Evolutionary conservation across 2,113 vertebrate genomes (phyloP).

Genomic region (Chrysochloris asiatica): DNA sequence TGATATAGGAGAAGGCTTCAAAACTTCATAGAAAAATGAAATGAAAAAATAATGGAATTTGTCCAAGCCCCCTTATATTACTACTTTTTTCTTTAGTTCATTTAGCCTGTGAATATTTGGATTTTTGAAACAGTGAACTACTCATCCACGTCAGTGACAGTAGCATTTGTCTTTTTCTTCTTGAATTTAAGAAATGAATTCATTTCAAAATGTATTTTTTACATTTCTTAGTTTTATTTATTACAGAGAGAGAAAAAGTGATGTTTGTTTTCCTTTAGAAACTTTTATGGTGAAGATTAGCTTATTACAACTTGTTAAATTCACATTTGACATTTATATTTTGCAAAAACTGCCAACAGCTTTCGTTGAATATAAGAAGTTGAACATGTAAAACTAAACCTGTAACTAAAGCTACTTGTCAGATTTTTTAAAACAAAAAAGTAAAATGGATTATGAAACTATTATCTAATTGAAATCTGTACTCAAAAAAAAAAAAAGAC

Average conservation of each 20-base stretch:
- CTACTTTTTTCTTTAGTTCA: constrained; percentile 8
- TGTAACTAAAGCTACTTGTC: neutral
- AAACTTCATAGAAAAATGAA: too few relatives aligned
- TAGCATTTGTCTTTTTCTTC: neutral
- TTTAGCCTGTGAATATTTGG: neutral
- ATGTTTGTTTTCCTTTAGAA: constrained; percentile 36
- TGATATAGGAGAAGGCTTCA: too few relatives aligned
- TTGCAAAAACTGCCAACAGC: neutral
- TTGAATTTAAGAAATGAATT: neutral
- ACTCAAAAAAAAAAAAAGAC: neutral
- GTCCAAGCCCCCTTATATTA: too few relatives aligned
- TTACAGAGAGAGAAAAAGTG: neutral
- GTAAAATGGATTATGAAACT: neutral
- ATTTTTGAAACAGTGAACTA: neutral
- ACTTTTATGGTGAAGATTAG: neutral
- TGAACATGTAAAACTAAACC: neutral
- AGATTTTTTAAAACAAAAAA: constrained; percentile 14
- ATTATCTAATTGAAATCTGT: neutral
- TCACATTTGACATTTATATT: neutral
- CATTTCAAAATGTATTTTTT: neutral
- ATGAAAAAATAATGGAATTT: too few relatives aligned
- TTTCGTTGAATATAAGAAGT: neutral
- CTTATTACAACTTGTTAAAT: neutral
- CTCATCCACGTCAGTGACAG: neutral
- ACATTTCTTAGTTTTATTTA: neutral